Evolutionary conservation across 2,888 invertebrate genomes (phyloP), one percentile per base, ranked within the genome.

Genomic region (Macaria liturata): DNA sequence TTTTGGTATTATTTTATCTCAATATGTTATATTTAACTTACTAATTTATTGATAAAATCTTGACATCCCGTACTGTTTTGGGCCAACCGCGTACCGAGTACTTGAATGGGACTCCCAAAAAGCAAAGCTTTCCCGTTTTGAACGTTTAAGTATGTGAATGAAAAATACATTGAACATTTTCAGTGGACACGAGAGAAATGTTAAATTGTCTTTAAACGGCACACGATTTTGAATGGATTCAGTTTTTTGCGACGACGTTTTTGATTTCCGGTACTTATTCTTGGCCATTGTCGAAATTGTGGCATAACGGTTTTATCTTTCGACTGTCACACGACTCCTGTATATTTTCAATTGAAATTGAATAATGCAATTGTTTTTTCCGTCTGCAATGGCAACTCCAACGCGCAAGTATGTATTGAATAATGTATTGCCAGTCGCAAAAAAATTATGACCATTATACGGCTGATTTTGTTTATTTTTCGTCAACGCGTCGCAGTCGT

Each of bases 111-210:
- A 32, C 42, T 39, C 54, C 59, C 54, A 65, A 64, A 20, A 59
- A 59, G 46, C 43, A 37, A 63, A 49, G 62, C 57, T 46, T 55
- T 52, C 52, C 55, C 52, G 55, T 56, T 54, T 51, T 39, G 40
- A 56, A 42, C 51, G 46, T 60, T 68, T 68, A 62, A 66, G 65
- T 55, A 69, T 67, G 65, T 76, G 73, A 79, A 78, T 79, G 80
- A 71, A 77, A 76, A 76, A 78, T 78, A 66, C 71, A 75, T 78
- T 69, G 69, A 65, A 72, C 71, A 74, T 77, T 75, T 75, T 68
- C 71, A 64, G 60, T 56, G 59, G 61, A 32, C 4, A 39, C 46
- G 34, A 58, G 46, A 54, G 20, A 62, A 37, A 8, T n/a, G 9
- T 5, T n/a, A 46, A 48, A 42, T 49, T 45, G 53, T 53, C 32